phyloP scores from a whole-genome alignment of 2,113 vertebrate genomes.

The Carlito syrichta region DNA sequence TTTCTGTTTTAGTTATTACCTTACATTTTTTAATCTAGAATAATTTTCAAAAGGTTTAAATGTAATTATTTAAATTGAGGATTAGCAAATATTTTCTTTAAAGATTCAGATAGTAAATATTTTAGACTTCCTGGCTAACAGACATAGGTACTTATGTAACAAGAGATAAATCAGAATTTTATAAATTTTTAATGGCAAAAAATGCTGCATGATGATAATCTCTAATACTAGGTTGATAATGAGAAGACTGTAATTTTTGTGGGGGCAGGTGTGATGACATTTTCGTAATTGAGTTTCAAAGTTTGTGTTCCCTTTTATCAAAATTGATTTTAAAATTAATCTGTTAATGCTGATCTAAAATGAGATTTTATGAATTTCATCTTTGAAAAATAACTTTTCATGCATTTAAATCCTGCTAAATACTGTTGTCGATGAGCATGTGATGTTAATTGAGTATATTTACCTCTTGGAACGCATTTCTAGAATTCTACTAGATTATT shows the following conservation, averaged over 20 bases:
- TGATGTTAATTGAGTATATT: neutral
- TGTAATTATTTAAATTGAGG: neutral
- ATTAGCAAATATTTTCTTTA: neutral
- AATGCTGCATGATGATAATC: neutral
- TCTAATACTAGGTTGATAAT: neutral
- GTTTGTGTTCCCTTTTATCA: neutral
- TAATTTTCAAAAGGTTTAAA: neutral
- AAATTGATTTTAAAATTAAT: neutral
- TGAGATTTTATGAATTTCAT: neutral
- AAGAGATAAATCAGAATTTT: neutral
- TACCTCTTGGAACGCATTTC: neutral
- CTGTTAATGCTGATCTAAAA: neutral
- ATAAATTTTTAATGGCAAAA: neutral
- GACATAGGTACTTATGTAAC: neutral
- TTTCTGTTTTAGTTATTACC: neutral
- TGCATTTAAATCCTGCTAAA: neutral
- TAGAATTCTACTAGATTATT: neutral
- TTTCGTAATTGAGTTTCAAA: neutral
- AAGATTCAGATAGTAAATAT: neutral
- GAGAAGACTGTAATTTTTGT: neutral
- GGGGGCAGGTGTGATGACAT: neutral
- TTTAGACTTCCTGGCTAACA: neutral
- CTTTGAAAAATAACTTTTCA: neutral
- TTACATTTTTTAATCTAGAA: neutral
- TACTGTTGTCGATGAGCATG: neutral